A percentile compares a stretch with the other conserved stretches of the same genome.
Evolutionary conservation across 2,888 invertebrate genomes (phyloP).

Genomic region (Hirtodrosophila alboralis): DNA sequence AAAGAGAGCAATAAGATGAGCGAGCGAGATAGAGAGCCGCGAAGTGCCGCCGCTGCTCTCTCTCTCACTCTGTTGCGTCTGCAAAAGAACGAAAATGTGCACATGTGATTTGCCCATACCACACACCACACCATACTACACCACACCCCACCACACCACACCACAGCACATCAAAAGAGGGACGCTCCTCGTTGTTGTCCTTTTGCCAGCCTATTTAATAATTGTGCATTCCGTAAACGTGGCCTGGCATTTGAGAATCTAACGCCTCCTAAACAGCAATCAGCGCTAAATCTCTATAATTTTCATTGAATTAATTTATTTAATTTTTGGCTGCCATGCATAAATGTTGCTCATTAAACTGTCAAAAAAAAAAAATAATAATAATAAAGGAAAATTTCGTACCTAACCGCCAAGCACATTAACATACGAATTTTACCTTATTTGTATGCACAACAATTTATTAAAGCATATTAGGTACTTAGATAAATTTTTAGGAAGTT

Average conservation of each 20-base stretch:
- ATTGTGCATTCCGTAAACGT: constrained; percentile 76
- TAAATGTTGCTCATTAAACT: constrained; percentile 50
- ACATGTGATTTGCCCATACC: constrained; percentile 68
- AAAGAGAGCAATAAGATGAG: constrained; percentile 32
- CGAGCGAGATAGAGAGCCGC: constrained; percentile 6
- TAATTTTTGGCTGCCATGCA: constrained; percentile 54
- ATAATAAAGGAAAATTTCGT: no score
- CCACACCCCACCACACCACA: no score
- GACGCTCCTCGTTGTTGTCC: constrained; percentile 48
- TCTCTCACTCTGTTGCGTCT: constrained; percentile 41
- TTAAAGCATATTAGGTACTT: not conserved
- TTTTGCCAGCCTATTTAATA: constrained; percentile 71
- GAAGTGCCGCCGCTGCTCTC: constrained; percentile 12
- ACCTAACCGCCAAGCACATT: not conserved
- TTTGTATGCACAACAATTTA: not conserved
- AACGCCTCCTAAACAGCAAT: constrained; percentile 51
- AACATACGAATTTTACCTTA: constrained; percentile 1
- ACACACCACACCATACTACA: no score
- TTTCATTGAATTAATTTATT: constrained; percentile 69
- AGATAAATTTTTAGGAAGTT: no score
- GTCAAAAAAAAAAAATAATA: constrained; percentile 2
- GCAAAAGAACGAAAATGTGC: constrained; percentile 66
- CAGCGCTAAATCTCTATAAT: constrained; percentile 66
- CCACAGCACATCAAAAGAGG: constrained; percentile 30
- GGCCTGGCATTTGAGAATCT: constrained; percentile 32